phyloP scores from a whole-genome alignment of 2,888 invertebrate genomes.

The Antheraea yamamai region DNA sequence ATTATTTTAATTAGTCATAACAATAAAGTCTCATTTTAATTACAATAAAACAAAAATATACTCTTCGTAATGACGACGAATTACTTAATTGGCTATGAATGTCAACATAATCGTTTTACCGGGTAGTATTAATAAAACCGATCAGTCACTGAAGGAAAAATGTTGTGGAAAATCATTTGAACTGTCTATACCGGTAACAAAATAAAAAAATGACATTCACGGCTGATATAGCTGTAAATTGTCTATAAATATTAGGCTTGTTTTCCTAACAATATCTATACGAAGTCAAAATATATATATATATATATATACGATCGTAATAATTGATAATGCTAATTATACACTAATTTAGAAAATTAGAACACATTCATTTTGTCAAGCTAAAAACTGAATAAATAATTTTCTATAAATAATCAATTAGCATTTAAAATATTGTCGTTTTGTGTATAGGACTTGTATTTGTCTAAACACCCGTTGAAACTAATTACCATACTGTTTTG shows the following conservation, averaged over 20 bases:
- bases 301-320: background rate
- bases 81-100: conserved; percentile 2
- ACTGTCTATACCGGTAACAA: background rate
- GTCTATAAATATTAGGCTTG: background rate
- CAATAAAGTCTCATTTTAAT: conserved; percentile 6
- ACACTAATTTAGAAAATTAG: no score
- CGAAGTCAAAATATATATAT: background rate
- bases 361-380: no score
- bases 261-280: background rate
- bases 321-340: background rate
- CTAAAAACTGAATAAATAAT: no score
- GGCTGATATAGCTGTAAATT: background rate
- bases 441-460: background rate
- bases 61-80: background rate
- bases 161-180: background rate
- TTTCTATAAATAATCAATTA: no score
- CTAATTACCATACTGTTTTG: background rate
- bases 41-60: background rate
- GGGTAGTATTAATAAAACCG: background rate
- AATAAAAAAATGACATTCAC: background rate
- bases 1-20: conserved; percentile 5
- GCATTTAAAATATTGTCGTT: background rate
- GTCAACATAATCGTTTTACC: conserved; percentile 4
- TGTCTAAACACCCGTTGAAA: background rate
- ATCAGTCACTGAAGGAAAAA: background rate